Conservation (phyloP, 2,113 vertebrate genomes). For the Chlamydotis undulata region DNA sequence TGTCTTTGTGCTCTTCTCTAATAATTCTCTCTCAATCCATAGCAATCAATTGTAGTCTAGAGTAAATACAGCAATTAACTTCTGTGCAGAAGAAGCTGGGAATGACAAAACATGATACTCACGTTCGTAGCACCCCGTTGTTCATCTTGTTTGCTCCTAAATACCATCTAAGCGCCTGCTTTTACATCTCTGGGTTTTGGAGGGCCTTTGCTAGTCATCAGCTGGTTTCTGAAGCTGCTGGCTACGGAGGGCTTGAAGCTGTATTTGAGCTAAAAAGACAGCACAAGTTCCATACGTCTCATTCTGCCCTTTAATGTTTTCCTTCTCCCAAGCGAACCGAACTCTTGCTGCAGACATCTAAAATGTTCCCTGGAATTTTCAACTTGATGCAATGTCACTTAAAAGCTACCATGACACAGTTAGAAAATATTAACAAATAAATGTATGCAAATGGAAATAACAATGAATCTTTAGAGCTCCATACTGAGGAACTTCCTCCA, state of each 20-base stretch:
- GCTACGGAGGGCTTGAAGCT: neutral
- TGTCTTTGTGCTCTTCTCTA: neutral
- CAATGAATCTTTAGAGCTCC: neutral
- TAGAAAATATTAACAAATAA: neutral
- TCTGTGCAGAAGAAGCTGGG: neutral
- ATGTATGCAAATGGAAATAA: neutral
- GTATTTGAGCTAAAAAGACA: neutral
- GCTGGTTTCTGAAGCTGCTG: neutral
- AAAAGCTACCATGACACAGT: neutral
- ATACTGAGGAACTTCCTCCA: neutral
- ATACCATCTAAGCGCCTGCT: neutral
- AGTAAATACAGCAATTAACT: neutral
- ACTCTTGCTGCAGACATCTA: neutral
- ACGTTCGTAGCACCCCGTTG: neutral
- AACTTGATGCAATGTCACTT: no score
- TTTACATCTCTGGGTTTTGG: neutral
- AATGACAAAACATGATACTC: no score
- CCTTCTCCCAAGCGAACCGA: neutral
- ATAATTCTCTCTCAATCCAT: neutral
- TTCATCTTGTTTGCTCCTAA: neutral
- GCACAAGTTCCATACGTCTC: accelerated
- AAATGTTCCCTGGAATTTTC: neutral
- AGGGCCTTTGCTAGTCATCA: neutral
- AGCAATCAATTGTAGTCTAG: neutral
- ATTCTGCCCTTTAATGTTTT: neutral